Percentiles rank a stretch among this genome's conserved stretches.
Conservation (phyloP, 2,797 vertebrate genomes). For the Lagodon rhomboides region DNA sequence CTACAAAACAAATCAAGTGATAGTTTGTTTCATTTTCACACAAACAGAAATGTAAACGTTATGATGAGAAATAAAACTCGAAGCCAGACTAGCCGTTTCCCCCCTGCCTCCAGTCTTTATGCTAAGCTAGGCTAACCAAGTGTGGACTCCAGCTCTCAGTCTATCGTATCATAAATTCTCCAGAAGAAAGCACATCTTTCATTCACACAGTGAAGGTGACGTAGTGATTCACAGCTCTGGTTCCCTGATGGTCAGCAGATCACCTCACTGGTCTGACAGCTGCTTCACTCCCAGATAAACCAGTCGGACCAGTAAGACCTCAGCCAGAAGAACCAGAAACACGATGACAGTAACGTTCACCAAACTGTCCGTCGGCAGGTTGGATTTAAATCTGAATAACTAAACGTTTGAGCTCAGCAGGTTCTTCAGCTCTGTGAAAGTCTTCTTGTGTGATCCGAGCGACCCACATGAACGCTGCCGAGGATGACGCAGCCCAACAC, state of each 20-base stretch:
- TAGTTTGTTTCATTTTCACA: neutral
- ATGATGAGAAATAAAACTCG: no score
- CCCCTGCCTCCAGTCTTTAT: no score
- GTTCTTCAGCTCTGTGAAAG: neutral
- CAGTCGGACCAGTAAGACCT: constrained; percentile 21
- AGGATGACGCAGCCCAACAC: constrained; percentile 37
- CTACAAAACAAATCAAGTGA: neutral
- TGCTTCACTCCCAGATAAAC: constrained; percentile 35
- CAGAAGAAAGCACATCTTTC: neutral
- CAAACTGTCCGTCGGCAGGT: neutral
- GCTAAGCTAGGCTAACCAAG: neutral
- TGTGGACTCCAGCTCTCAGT: neutral
- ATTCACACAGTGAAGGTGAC: neutral
- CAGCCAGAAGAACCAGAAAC: no score
- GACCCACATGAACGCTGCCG: constrained; percentile 34
- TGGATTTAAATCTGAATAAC: neutral
- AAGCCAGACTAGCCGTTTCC: neutral
- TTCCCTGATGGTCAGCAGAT: constrained; percentile 49
- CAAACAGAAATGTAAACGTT: no score
- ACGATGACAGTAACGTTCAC: neutral
- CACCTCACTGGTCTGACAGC: constrained; percentile 57
- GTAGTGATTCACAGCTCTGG: constrained; percentile 7
- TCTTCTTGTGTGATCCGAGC: constrained; percentile 14
- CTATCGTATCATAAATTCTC: neutral
- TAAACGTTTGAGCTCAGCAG: neutral